Conservation (phyloP, 1,140 invertebrate genomes). For the Achatina immaculata region DNA sequence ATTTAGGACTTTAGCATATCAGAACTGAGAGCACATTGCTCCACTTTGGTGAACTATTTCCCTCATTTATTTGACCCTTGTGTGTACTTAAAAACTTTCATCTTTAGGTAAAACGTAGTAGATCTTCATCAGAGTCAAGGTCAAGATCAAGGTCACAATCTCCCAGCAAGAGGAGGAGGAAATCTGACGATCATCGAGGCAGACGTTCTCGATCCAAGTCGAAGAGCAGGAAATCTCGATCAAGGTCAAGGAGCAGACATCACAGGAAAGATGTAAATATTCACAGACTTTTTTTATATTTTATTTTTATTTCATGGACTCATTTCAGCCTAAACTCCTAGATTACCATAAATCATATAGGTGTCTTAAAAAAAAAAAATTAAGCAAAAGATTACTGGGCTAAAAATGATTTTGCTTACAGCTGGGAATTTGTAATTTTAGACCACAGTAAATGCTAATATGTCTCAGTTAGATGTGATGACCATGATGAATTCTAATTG, state of each 20-base stretch:
- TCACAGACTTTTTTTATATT: not conserved
- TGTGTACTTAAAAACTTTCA: not conserved
- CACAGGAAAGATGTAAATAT: slow-evolving; percentile 10
- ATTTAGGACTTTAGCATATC: too few relatives aligned
- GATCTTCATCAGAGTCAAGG: not conserved
- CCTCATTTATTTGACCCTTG: not conserved
- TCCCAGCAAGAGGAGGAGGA: not conserved
- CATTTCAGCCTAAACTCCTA: too few relatives aligned
- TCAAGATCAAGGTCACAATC: slow-evolving; percentile 12
- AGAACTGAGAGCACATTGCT: too few relatives aligned
- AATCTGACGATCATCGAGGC: not conserved
- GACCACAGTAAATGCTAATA: too few relatives aligned
- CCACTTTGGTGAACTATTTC: not conserved
- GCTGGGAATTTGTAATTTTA: too few relatives aligned
- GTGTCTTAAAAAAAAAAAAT: too few relatives aligned
- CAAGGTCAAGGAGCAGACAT: slow-evolving; percentile 11
- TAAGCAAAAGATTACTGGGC: too few relatives aligned
- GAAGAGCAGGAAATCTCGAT: not conserved
- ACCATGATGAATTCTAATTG: too few relatives aligned
- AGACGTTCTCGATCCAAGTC: slow-evolving; percentile 13
- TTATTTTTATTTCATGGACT: not conserved
- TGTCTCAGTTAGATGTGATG: too few relatives aligned
- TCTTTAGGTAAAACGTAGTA: slow-evolving; percentile 19
- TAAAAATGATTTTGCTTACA: too few relatives aligned
- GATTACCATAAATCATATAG: too few relatives aligned